phyloP scores from a whole-genome alignment of 2,888 invertebrate species.

The Oscheius sp. region DNA sequence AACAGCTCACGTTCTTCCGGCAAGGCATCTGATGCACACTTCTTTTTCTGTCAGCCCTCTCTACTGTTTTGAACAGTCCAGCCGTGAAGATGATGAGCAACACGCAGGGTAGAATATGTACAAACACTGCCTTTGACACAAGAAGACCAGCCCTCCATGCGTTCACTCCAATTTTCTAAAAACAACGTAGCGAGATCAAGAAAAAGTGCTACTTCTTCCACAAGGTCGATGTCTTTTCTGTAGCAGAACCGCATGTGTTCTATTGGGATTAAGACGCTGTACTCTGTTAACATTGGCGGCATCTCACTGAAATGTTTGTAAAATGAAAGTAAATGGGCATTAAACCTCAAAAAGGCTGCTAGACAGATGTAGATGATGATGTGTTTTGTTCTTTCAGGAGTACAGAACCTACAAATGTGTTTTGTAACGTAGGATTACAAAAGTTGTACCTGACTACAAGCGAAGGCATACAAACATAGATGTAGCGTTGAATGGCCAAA shows the following conservation, averaged over 20 bases:
- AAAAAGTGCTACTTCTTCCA: slow-evolving; percentile 27
- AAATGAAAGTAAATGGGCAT: background rate
- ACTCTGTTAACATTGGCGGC: slow-evolving; percentile 36
- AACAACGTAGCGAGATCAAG: background rate
- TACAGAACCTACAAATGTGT: slow-evolving; percentile 33
- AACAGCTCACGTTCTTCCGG: slow-evolving; percentile 24
- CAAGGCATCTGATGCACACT: slow-evolving; percentile 38
- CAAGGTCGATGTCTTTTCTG: slow-evolving; percentile 36
- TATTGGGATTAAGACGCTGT: slow-evolving; percentile 31
- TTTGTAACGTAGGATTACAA: background rate
- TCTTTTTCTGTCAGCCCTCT: slow-evolving; percentile 41
- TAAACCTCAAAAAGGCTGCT: slow-evolving; percentile 33
- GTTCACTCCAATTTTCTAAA: slow-evolving; percentile 76
- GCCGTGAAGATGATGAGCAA: slow-evolving; percentile 47
- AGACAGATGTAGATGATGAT: slow-evolving; percentile 33
- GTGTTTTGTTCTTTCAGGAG: slow-evolving; percentile 30
- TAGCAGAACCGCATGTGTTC: slow-evolving; percentile 10
- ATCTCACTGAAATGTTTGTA: slow-evolving; percentile 33
- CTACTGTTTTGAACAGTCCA: slow-evolving; percentile 40
- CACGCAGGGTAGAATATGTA: slow-evolving; percentile 75
- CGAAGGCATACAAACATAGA: slow-evolving; percentile 91
- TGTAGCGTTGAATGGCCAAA: slow-evolving; percentile 87
- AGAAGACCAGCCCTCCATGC: slow-evolving; percentile 81
- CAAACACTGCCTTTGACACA: slow-evolving; percentile 87
- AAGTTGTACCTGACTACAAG: slow-evolving; percentile 80